phyloP scores from a whole-genome alignment of 2,113 vertebrate species.

The Callocephalon fimbriatum region DNA sequence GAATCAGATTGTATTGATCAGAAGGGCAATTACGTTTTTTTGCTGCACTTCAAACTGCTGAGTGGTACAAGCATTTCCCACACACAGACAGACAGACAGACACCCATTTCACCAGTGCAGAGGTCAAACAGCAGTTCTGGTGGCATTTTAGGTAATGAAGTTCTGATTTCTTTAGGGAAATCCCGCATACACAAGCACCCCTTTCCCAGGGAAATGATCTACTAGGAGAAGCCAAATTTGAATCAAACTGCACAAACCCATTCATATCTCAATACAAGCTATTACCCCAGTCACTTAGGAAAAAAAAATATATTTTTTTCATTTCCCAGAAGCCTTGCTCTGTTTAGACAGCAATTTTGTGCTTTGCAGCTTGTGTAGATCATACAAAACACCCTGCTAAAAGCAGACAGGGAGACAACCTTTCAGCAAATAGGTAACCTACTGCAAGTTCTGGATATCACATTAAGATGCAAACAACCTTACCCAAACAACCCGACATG shows the following conservation, averaged over 20 bases:
- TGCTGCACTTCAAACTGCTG: background rate
- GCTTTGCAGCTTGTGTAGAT: background rate
- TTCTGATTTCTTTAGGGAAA: background rate
- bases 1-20: background rate
- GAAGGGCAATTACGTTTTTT: background rate
- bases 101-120: background rate
- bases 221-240: background rate
- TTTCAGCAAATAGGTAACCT: background rate
- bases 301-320: background rate
- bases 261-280: background rate
- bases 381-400: background rate
- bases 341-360: background rate
- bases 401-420: background rate
- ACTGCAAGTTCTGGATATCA: background rate
- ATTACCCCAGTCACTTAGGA: background rate
- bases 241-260: background rate
- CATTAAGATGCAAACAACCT: background rate
- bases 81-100: background rate
- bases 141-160: rapidly evolving
- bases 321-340: background rate
- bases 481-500: background rate
- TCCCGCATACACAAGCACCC: background rate
- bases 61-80: background rate
- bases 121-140: background rate
- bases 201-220: background rate